Evolutionary conservation across 2,113 vertebrate genomes (phyloP).

Genomic region (Corythoichthys intestinalis): DNA sequence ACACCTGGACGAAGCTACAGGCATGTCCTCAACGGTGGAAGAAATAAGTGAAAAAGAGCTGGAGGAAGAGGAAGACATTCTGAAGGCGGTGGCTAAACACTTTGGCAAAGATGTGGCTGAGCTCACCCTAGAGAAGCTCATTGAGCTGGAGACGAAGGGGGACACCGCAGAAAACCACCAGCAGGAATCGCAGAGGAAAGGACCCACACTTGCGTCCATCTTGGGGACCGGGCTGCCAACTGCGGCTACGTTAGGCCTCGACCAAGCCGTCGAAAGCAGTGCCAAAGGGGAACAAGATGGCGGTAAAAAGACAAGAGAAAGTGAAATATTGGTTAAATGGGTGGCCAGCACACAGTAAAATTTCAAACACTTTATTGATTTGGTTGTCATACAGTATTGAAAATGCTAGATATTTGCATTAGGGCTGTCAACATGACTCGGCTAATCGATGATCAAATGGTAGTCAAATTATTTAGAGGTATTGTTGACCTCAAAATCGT

Average conservation of each 20-base stretch:
- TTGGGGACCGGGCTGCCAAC: conserved; percentile 83
- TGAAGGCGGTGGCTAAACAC: conserved; percentile 84
- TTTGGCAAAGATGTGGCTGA: conserved; percentile 80
- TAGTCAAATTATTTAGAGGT: too few relatives aligned
- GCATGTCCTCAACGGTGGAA: conserved; percentile 46
- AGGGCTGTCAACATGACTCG: too few relatives aligned
- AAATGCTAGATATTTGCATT: too few relatives aligned
- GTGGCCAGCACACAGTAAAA: too few relatives aligned
- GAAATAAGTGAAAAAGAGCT: conserved; percentile 75
- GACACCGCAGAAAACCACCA: conserved; percentile 22
- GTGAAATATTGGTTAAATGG: too few relatives aligned
- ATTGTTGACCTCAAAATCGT: too few relatives aligned
- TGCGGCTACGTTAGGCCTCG: conserved; percentile 84
- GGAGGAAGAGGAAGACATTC: conserved; percentile 69
- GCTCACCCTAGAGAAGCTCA: conserved; percentile 56
- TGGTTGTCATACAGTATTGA: too few relatives aligned
- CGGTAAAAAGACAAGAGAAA: conserved; percentile 67
- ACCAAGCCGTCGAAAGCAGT: conserved; percentile 78
- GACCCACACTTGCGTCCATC: conserved; percentile 78
- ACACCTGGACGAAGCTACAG: conserved; percentile 51
- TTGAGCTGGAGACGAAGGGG: conserved; percentile 22
- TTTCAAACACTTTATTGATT: too few relatives aligned
- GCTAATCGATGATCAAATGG: too few relatives aligned
- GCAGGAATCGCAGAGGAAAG: conserved; percentile 34
- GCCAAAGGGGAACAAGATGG: conserved; percentile 73